These are phyloP conservation scores for Rhynchopsitta pachyrhyncha DNA, from an alignment of 2,113 vertebrate genomes.

Conservation along the genomic window DNA sequence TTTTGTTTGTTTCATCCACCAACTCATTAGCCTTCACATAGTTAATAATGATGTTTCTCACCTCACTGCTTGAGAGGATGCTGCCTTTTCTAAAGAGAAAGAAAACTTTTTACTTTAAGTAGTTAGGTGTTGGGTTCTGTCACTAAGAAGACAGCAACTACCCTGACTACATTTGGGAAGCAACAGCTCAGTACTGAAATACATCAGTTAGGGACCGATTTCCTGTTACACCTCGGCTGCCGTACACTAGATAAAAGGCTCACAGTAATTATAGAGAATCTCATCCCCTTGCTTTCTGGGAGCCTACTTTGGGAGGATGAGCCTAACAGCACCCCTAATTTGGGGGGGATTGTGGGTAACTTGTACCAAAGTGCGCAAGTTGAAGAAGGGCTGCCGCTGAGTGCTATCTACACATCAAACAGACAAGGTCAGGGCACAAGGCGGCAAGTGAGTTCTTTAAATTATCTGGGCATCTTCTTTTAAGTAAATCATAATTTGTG, in stretches of 20 bases:
- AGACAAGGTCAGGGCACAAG: not conserved
- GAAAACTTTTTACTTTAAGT: not conserved
- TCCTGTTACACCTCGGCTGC: not conserved
- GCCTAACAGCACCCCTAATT: not conserved
- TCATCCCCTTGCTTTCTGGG: not conserved
- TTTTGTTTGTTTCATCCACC: constrained; percentile 88
- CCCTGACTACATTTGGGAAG: not conserved
- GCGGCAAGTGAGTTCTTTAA: not conserved
- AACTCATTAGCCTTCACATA: constrained; percentile 90
- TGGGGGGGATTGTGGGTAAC: not conserved
- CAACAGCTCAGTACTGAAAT: not conserved
- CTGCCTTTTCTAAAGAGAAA: constrained; percentile 84
- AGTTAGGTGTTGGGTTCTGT: not conserved
- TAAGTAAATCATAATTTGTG: not conserved
- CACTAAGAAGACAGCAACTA: not conserved
- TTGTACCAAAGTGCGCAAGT: not conserved
- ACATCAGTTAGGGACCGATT: not conserved
- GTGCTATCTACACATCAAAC: not conserved
- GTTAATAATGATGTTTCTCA: constrained; percentile 83
- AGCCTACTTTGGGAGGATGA: not conserved
- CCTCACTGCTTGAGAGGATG: constrained; percentile 81
- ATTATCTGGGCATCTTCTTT: not conserved
- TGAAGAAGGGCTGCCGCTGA: not conserved
- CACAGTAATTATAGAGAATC: not conserved
- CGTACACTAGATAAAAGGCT: not conserved